phyloP scores from a whole-genome alignment of 2,888 invertebrate genomes.

The Apodemia mormo region DNA sequence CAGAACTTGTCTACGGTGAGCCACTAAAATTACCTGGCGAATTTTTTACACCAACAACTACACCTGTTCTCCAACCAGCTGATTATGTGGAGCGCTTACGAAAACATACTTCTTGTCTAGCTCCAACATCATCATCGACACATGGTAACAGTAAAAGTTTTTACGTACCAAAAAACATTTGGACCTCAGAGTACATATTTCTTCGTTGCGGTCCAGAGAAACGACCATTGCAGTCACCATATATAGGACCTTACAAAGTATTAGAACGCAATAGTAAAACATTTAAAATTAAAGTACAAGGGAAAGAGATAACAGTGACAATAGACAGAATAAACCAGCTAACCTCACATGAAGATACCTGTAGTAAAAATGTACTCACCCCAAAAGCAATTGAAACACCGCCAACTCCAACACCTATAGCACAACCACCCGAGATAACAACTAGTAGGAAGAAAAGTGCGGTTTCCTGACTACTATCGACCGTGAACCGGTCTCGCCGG shows the following conservation, averaged over 20 bases:
- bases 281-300: constrained; percentile 34
- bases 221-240: constrained; percentile 38
- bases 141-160: not conserved
- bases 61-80: not conserved
- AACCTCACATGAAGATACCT: not conserved
- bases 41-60: not conserved
- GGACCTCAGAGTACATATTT: not conserved
- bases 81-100: not conserved
- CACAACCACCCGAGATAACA: not conserved
- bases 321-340: constrained; percentile 40
- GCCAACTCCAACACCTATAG: not conserved
- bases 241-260: constrained; percentile 39
- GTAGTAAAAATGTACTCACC: not conserved
- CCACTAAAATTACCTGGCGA: not conserved
- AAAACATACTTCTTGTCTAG: not conserved
- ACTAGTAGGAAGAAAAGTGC: constrained; percentile 25
- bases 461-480: constrained; percentile 26
- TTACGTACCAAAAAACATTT: not conserved
- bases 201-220: not conserved
- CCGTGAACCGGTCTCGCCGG: constrained; percentile 25
- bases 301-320: constrained; percentile 34
- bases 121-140: not conserved
- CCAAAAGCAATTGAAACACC: not conserved
- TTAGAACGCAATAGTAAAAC: constrained; percentile 33
- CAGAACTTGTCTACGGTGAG: not conserved